Percentiles rank a stretch among this genome's conserved stretches.
Conservation (phyloP, 2,113 vertebrate genomes). For the Tonatia bakeri region DNA sequence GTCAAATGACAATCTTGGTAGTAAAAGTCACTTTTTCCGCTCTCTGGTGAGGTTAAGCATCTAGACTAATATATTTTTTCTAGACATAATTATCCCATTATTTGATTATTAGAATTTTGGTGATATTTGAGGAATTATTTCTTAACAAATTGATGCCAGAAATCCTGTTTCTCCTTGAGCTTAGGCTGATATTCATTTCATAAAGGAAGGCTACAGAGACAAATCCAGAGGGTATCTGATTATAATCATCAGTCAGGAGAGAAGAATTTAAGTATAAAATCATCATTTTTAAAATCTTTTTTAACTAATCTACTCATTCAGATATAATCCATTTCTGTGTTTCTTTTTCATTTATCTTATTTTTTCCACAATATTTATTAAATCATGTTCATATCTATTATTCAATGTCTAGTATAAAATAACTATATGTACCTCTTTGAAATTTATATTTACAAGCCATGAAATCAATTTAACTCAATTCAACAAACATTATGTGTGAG, state of each 20-base stretch:
- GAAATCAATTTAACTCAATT: not conserved
- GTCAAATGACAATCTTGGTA: not conserved
- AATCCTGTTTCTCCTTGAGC: not conserved
- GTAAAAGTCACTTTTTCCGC: not conserved
- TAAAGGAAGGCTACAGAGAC: rapidly evolving
- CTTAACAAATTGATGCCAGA: not conserved
- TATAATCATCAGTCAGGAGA: not conserved
- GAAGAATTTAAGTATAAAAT: not conserved
- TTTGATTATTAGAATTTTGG: not conserved
- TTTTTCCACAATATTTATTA: not conserved
- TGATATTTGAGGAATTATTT: not conserved
- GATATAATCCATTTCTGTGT: not conserved
- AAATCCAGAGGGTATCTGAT: not conserved
- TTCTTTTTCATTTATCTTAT: not conserved
- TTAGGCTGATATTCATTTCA: not conserved
- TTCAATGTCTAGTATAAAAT: not conserved
- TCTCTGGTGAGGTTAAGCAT: not conserved
- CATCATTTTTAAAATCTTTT: not conserved
- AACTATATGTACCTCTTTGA: not conserved
- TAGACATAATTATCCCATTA: not conserved
- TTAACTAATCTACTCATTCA: not conserved
- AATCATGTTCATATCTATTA: not conserved
- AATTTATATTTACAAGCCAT: not conserved
- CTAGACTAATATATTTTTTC: not conserved
- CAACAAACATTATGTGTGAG: not conserved